Evolutionary conservation across 2,113 vertebrate species (phyloP), one percentile per base, ranked within the genome.

Genomic region (Mohoua ochrocephala): DNA sequence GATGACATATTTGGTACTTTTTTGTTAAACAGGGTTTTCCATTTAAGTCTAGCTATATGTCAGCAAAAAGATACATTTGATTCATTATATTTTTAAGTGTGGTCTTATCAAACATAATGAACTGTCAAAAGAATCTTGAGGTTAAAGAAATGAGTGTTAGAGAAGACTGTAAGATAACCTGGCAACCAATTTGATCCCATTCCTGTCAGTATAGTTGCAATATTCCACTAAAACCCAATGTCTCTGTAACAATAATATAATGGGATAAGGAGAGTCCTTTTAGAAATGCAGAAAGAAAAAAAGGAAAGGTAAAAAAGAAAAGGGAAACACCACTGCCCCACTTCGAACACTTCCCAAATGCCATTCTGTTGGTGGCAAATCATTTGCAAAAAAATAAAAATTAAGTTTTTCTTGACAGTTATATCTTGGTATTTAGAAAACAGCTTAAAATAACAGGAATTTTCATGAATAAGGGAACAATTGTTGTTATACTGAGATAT

Each of bases 241-340:
- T 39, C 11, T 39, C 21, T 63, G 3, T 54, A 59, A 37, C 30
- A 67, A 63, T 30, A 79, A 23, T 26, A 23, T 23, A 45, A 41
- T n/a, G 11, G 2, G 5, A n/a, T 61, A 49, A 83, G 22, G 19
- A 42, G 5, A 49, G 5, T 35, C 21, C 9, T 61, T 76, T 73
- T 26, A 73, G 28, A 69, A 73, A 54, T 68, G n/a, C 7, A 50
- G 5, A 9, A 23, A 67, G 10, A 13, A 76, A 56, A 79, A 26
- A 44, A 28, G 5, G 17, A 45, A 5, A 50, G 1, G 31, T 11
- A 31, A 35, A 75, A 65, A 69, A 86, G 1, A 37, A 45, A 47
- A 16, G 7, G 11, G 10, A 84, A 70, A n/a, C 8, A 13, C 7
- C 5, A 12, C 15, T 13, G 5, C 2, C 14, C 7, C 3, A 7